Base-by-base conservation (phyloP, 2,797 vertebrate genomes). In the Petrocephalus sullivani region DNA sequence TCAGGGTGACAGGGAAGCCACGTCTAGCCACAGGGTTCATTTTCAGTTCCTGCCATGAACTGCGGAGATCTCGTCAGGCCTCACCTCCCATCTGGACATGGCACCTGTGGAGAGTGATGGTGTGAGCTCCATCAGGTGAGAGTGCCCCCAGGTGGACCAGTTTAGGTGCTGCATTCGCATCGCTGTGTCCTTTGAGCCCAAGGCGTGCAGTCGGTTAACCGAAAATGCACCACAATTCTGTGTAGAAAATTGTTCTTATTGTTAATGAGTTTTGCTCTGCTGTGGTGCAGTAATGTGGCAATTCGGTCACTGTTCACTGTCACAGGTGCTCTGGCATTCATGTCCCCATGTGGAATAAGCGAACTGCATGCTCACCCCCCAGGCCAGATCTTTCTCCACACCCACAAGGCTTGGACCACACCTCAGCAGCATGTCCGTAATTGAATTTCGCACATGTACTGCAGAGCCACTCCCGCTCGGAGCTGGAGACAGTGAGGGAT, bases 311-410 rank as follows among this genome's bases (percentile, higher is more conserved):
- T 56, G n/a, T 51, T 14, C 21, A 84, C 82, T 54, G 23, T 23
- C 46, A 12, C 3, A 53, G 21, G 91, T 88, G 89, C 90, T 89
- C 21, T 89, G 88, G 3, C 9, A 0, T 49, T 51, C 46, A 85
- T 33, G 82, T 3, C 23, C 23, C 82, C 21, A 6, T 53, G 16
- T 56, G 4, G 78, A 46, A n/a, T 82, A 82, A 53, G 10, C 1
- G 0, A 53, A 23, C 46, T 82, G 78, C 16, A 53, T 28, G 28
- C 37, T 4, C 1, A 0, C 7, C 51, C 93, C 94, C 93, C 95
- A 94, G 94, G 92, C 91, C 93, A 91, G 92, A 93, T 91, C 91
- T 28, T 91, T 87, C 87, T 87, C 89, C 21, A 78, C 23, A 87
- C 89, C 33, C 53, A 89, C 19, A 46, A 89, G 87, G 61, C 75